Evolutionary conservation across 1,140 invertebrate species (phyloP), one percentile per base, ranked within the genome.

Genomic region (Oppia nitens): DNA sequence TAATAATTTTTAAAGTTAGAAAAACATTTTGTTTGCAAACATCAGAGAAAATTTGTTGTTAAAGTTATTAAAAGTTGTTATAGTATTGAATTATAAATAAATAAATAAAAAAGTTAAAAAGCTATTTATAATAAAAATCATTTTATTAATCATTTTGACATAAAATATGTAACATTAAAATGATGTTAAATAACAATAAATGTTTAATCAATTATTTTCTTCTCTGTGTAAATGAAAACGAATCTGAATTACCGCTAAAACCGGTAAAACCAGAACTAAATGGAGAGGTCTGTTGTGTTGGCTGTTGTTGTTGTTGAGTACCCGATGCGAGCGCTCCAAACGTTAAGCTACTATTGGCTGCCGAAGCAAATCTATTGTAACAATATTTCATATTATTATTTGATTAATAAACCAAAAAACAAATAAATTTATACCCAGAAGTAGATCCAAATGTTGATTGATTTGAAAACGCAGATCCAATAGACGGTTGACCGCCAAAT

Each of bases 401-500:
- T 11, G 25, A 27, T 48, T 9, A 21, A 20, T 9, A 48, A 25
- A 54, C 6, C 20, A 6, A 20, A 20, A 45, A 54, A 9, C 25
- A 53, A 26, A 32, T 56, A 47, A 26, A 27, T n/a, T 56, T 27
- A 51, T 24, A 28, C 55, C 9, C 11, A n/a, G n/a, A n/a, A 11
- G 17, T n/a, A 25, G 6, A 25, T n/a, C 64, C 64, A 59, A 62
- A 62, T 53, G 49, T 17, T 3, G 28, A 53, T 14, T 12, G 21
- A 40, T 17, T 21, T 20, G 60, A 47, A n/a, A 57, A 55, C 17
- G 55, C 24, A 21, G 60, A 49, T n/a, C 64, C 64, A 58, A 65
- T 65, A 20, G 55, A 20, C 17, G 64, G 54, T 23, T 53, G 17
- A 51, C 55, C 53, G 9, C 64, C 62, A 56, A 63, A 63, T 27